phyloP scores from a whole-genome alignment of 2,113 vertebrate species.

The Colius striatus region DNA sequence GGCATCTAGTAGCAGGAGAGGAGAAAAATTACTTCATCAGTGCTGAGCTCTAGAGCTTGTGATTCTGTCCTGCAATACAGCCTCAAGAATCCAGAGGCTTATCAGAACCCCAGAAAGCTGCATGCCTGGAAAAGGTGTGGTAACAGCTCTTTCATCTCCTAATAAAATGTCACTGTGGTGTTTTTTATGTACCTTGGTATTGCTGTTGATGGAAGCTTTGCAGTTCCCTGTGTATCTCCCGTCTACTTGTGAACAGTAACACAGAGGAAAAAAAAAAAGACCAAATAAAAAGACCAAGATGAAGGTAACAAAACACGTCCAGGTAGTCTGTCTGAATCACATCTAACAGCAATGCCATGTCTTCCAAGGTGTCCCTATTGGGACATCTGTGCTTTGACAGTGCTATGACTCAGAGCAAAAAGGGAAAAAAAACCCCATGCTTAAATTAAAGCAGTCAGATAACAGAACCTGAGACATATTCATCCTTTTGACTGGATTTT shows the following conservation, averaged over 20 bases:
- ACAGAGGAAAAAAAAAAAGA: neutral
- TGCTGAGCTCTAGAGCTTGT: neutral
- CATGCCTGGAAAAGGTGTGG: neutral
- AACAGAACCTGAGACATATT: neutral
- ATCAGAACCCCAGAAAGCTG: neutral
- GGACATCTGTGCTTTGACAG: neutral
- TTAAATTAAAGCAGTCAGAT: neutral
- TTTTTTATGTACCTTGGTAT: neutral
- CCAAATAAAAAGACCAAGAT: neutral
- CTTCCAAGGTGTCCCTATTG: neutral
- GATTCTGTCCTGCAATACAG: neutral
- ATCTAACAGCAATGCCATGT: fast-evolving
- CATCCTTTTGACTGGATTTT: neutral
- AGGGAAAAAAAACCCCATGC: neutral
- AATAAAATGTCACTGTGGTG: neutral
- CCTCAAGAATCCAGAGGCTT: neutral
- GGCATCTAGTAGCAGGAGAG: neutral
- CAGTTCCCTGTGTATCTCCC: neutral
- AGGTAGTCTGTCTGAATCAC: neutral
- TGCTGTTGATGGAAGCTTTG: neutral
- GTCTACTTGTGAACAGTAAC: neutral
- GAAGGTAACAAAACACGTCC: neutral
- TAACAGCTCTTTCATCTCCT: neutral
- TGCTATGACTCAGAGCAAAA: neutral
- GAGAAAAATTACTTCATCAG: neutral